phyloP scores from a whole-genome alignment of 2,797 vertebrate genomes.

The Dendrocincla tyrannina region DNA sequence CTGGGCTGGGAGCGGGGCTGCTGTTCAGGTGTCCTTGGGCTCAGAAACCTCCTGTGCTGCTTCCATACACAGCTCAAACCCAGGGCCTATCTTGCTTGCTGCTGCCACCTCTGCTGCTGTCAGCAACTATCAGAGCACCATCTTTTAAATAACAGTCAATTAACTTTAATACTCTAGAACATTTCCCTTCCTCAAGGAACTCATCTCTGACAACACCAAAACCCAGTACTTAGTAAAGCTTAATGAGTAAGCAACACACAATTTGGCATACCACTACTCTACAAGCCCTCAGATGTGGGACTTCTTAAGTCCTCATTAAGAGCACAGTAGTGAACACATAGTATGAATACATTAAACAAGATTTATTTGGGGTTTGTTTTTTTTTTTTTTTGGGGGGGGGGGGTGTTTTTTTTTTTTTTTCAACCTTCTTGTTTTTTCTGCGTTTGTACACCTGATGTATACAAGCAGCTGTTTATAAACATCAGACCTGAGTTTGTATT shows the following conservation, averaged over 20 bases:
- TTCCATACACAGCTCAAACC: not conserved
- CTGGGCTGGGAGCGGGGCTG: not conserved
- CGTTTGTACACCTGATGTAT: not conserved
- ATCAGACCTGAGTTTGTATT: not conserved
- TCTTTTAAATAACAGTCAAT: not conserved
- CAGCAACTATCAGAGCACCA: not conserved
- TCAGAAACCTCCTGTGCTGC: not conserved
- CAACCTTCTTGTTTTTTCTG: not conserved
- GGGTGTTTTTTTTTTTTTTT: not conserved
- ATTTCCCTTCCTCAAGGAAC: not conserved
- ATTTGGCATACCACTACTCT: not conserved
- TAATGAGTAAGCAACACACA: not conserved
- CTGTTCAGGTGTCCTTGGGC: not conserved
- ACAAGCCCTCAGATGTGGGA: not conserved
- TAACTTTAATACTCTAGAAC: not conserved
- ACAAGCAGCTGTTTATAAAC: not conserved
- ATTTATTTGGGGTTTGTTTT: too few species aligned
- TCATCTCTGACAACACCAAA: not conserved
- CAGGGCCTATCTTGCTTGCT: not conserved
- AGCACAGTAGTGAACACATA: not conserved
- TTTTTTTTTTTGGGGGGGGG: not conserved
- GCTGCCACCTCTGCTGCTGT: not conserved
- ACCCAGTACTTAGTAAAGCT: not conserved
- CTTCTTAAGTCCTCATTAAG: not conserved
- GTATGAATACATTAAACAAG: not conserved